Evolutionary conservation across 2,113 vertebrate genomes (phyloP).

Genomic region (Ictidomys tridecemlineatus): DNA sequence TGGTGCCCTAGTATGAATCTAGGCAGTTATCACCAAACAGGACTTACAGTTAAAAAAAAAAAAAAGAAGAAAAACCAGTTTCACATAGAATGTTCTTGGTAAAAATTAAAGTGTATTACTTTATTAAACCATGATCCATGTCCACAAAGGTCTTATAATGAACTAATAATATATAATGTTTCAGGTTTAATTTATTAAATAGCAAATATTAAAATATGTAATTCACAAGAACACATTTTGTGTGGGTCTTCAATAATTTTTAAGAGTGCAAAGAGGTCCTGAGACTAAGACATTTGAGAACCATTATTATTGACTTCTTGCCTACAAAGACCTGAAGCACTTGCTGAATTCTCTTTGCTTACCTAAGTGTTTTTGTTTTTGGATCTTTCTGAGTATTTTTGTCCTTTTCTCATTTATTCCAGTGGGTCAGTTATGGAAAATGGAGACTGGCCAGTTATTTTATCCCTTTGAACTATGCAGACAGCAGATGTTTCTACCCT

Average conservation of each 20-base stretch:
- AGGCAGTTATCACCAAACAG: not conserved
- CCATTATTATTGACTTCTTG: not conserved
- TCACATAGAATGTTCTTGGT: not conserved
- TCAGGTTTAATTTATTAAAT: slow-evolving; percentile 35
- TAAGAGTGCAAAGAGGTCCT: not conserved
- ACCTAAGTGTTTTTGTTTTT: slow-evolving; percentile 23
- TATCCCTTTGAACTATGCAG: not conserved
- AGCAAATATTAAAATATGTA: not conserved
- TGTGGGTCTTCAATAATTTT: not conserved
- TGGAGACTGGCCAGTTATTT: not conserved
- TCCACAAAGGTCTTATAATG: not conserved
- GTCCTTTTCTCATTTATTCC: not conserved
- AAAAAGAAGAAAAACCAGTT: not conserved
- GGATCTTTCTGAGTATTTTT: not conserved
- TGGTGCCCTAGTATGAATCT: not conserved
- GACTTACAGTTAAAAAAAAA: not conserved
- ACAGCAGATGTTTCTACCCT: not conserved
- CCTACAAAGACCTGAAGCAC: not conserved
- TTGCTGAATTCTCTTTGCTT: not conserved
- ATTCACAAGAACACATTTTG: not conserved
- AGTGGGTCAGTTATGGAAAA: not conserved
- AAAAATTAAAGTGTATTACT: not conserved
- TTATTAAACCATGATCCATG: not conserved
- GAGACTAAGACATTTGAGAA: not conserved
- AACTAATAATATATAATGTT: not conserved